Base-by-base conservation (phyloP, 2,113 vertebrate genomes). In the Periophthalmus modestus region DNA sequence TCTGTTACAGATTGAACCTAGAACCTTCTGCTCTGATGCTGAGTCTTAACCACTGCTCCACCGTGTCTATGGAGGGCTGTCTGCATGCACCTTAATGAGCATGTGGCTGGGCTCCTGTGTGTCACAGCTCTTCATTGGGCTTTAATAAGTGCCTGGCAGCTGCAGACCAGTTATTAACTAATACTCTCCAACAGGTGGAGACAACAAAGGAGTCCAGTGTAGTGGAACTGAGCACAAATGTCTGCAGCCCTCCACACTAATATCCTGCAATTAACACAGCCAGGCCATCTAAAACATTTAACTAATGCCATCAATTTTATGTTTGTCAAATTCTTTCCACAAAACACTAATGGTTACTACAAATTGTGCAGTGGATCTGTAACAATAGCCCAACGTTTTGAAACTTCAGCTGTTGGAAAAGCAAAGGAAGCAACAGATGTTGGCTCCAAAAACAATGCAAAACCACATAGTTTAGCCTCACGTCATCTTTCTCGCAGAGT, bases 161-260 rank as follows among this genome's bases (percentile, higher is more conserved):
- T 80, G 83, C 80, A 78, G 68, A 74, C 74, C 24, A 24, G 83
- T 78, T 81, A 87, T 82, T 77, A 82, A 82, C 78, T 83, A 70
- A 86, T 79, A 62, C 74, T 68, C 80, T 50, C 66, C 79, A 88
- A 89, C 87, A 90, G 91, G 87, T 91, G 89, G 81, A 71, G 65
- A 87, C 87, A 85, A 92, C 88, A 91, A 90, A 89, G 82, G 84
- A 68, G 81, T 70, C 71, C 80, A 82, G 80, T 91, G 85, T 88
- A 73, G 83, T 82, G 78, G 61, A 84, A 88, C 71, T 85, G 61
- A 71, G 66, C 71, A 54, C 61, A 86, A 80, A 88, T 84, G 88
- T 85, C 87, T 89, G 81, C 12, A 73, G 73, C 69, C 28, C 47
- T 71, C 67, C 48, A 57, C 21, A 74, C 28, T 28, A 71, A 63